Evolutionary conservation across 2,113 vertebrate species (phyloP).

Genomic region (Columba livia): DNA sequence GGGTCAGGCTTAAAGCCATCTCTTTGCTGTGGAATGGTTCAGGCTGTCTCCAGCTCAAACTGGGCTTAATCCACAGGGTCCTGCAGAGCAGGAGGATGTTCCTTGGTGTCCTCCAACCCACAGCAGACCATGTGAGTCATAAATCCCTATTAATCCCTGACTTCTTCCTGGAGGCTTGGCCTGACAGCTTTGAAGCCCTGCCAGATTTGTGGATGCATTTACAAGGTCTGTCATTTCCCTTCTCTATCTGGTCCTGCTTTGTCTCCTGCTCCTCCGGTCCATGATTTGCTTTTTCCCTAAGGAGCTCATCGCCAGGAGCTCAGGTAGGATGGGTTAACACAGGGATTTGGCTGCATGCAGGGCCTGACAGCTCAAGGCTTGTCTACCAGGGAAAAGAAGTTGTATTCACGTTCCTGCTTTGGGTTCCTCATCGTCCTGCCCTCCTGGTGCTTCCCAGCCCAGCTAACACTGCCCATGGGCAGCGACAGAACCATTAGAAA

Average conservation of each 20-base stretch:
- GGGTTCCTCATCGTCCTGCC: neutral
- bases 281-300: neutral
- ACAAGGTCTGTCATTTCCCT: neutral
- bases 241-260: neutral
- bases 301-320: neutral
- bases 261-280: neutral
- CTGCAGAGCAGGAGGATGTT: neutral
- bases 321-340: neutral
- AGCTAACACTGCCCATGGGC: neutral
- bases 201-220: neutral
- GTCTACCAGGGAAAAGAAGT: fast-evolving
- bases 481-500: neutral
- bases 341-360: neutral
- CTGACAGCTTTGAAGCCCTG: neutral
- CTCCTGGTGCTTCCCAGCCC: neutral
- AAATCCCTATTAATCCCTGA: neutral
- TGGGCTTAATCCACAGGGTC: neutral
- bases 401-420: neutral
- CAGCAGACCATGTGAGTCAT: neutral
- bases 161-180: neutral
- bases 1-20: neutral
- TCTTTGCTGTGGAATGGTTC: neutral
- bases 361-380: neutral
- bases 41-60: neutral
- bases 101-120: neutral